Evolutionary conservation across 1,140 invertebrate species (phyloP).

Genomic region (Drosophila dunni): DNA sequence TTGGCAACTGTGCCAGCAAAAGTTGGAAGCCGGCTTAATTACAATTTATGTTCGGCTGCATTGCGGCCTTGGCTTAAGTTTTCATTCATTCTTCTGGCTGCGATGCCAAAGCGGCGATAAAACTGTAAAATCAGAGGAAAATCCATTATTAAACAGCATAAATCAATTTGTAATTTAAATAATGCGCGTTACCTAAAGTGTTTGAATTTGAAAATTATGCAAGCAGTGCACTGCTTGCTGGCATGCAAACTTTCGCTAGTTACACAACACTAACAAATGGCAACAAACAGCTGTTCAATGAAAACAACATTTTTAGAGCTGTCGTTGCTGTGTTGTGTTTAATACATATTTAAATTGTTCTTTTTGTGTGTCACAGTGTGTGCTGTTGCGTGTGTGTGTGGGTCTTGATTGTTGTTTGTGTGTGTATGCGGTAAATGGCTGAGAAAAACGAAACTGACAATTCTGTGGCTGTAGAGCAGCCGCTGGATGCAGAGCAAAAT

Average conservation of each 20-base stretch:
- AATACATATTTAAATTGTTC: neutral
- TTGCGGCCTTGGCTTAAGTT: constrained; percentile 36
- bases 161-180: neutral
- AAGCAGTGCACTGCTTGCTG: constrained; percentile 5
- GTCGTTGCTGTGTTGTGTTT: neutral
- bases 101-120: neutral
- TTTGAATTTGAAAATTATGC: constrained; percentile 14
- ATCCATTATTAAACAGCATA: neutral
- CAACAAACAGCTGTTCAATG: constrained; percentile 31
- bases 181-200: neutral
- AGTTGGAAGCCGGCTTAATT: constrained; percentile 45
- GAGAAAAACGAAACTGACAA: neutral
- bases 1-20: constrained; percentile 43
- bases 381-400: too few species aligned
- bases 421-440: neutral
- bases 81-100: neutral
- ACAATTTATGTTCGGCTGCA: constrained; percentile 51
- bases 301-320: neutral
- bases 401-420: too few species aligned
- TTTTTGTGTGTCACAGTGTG: neutral
- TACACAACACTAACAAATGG: constrained; percentile 32
- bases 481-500: neutral
- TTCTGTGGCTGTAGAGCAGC: too few species aligned
- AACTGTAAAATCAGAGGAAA: neutral
- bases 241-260: neutral